Conservation (phyloP, 2,113 vertebrate genomes). For the Notarius quadriscutis region DNA sequence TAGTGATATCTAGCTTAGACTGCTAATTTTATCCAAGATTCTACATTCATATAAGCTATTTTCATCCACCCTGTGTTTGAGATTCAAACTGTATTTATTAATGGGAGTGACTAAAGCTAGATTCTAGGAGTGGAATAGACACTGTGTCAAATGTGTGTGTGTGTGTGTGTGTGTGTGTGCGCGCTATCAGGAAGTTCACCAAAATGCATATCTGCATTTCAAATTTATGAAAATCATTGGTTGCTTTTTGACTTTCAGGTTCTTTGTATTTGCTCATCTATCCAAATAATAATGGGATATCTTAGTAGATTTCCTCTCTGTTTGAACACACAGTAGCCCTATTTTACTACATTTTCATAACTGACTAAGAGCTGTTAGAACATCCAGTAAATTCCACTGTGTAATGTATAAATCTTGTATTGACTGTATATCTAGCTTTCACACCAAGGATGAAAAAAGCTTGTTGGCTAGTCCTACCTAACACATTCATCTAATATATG, state of each 20-base stretch:
- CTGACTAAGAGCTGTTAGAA: background rate
- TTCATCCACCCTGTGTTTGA: background rate
- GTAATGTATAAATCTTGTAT: background rate
- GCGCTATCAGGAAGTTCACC: background rate
- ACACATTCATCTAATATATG: background rate
- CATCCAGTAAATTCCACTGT: too few species aligned
- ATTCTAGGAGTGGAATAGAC: background rate
- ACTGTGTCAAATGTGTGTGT: background rate
- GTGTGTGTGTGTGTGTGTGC: background rate
- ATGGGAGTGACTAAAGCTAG: background rate
- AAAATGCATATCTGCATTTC: background rate
- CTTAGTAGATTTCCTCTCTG: background rate
- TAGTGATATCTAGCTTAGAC: background rate
- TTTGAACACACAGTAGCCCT: background rate
- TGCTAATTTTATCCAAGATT: background rate
- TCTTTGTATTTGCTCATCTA: background rate
- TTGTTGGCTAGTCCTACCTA: background rate
- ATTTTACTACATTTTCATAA: background rate
- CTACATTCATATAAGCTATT: background rate
- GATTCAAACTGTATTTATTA: conserved; percentile 5
- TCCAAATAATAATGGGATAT: background rate
- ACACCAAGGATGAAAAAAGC: background rate
- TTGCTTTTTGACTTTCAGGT: background rate
- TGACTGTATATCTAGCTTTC: background rate
- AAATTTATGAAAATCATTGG: background rate